phyloP scores from a whole-genome alignment of 2,797 vertebrate genomes.

The Sebastes oblongus region DNA sequence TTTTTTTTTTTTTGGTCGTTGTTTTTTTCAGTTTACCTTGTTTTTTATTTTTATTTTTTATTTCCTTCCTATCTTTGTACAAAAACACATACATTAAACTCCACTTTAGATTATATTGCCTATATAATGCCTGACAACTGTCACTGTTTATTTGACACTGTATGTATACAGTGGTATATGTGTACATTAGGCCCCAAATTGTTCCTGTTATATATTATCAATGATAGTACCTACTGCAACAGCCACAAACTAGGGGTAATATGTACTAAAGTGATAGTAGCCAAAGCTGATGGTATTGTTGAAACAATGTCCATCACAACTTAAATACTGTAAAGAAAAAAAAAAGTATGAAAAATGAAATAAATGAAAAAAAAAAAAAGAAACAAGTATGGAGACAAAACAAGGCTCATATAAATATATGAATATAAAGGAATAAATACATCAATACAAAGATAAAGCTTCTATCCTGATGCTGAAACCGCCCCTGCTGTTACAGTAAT shows the following conservation, averaged over 20 bases:
- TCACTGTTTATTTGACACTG: not conserved
- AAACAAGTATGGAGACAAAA: not conserved
- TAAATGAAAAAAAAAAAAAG: not conserved
- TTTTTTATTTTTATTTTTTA: no score
- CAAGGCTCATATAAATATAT: fast-evolving
- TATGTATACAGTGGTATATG: not conserved
- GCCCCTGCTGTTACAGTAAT: not conserved
- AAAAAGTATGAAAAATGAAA: not conserved
- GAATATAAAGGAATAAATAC: not conserved
- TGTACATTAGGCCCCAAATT: not conserved
- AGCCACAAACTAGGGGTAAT: not conserved
- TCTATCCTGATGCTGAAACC: not conserved
- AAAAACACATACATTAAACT: not conserved
- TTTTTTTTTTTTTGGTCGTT: no score
- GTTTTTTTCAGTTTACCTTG: no score
- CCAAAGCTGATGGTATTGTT: not conserved
- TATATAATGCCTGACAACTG: not conserved
- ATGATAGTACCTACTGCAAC: fast-evolving
- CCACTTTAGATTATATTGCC: not conserved
- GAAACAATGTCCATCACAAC: not conserved
- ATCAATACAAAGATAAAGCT: not conserved
- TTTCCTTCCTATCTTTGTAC: no score
- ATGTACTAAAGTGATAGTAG: not conserved
- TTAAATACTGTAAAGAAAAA: not conserved
- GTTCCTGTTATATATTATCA: not conserved